Base-by-base conservation (phyloP, 92 coral and sea anemone genomes). In the Zoanthus solanderi region DNA sequence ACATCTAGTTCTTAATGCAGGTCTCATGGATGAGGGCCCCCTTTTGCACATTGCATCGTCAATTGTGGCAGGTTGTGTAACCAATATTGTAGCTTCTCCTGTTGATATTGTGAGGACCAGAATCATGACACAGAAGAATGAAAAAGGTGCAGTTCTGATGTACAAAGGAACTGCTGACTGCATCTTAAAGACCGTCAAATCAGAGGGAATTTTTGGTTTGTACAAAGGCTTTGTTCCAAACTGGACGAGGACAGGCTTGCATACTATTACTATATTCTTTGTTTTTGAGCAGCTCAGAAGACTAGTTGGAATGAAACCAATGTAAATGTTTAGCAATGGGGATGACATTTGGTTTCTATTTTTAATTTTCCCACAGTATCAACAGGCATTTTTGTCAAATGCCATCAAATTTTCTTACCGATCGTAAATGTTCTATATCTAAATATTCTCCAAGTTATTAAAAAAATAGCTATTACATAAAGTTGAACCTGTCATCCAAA, bases 181-280 rank as follows among this genome's bases (percentile, higher is more conserved):
- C 79, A 93, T 97, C 73, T 13, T 88, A 17, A 97, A 97, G 85
- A 95, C 99, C 9, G 93, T 93, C 13, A 88, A 90, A 52, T 91
- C 94, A 57, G 99, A 97, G 68, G 99, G 99, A 31, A 65, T 93
- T 8, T 72, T 97, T 72, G 98, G 98, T 1, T 90, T 97, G 53
- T 97, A 97, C 90, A 97, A 97, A 86, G 99, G 99, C 15, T 97
- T 97, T 87, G 78, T 97, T 15, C 99, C 99, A 16, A 97, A 95
- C 89, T 97, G 99, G 99, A 91, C 96, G 17, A 93, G 99, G 83
- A 93, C 97, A 79, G 99, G 99, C 0, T 83, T 95, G n/a, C 98
- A 97, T 75, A 97, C 99, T 23, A 92, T 97, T 28, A 90, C 96
- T n/a, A 97, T 95, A 50, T 97, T 97, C 88, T 94, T 96, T 90